Evolutionary conservation across 2,797 vertebrate species (phyloP), one percentile per base, ranked within the genome.

Genomic region (Danio aesculapii): DNA sequence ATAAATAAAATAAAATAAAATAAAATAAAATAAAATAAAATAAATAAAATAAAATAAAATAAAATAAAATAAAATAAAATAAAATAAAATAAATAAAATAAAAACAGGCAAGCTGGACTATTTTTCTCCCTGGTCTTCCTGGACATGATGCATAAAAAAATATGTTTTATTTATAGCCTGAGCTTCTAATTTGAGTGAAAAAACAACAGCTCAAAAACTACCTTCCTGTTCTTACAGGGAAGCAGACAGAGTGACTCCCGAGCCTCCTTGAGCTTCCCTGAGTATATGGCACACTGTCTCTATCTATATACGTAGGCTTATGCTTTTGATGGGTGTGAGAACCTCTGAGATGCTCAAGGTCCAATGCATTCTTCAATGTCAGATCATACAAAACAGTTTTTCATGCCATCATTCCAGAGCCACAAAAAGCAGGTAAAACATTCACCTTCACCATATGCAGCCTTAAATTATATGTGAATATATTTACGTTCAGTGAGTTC

Each of bases 241-340:
- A 95, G 93, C 91, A 94, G 94, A 96, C 96, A 88, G 90, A 82
- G 85, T 66, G 95, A 93, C 96, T 96, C 94, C 91, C 67, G 77
- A 59, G 61, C 84, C 59, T 67, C 86, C 86, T 75, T 77, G 79
- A 88, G 89, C 84, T 90, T 92, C 83, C 81, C 84, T 86, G 44
- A 49, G 63, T 69, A 81, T 83, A 73, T 73, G 81, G 75, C 49
- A 58, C 87, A 88, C 86, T 88, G 88, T 91, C 89, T 71, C 75
- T 30, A 13, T 81, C 70, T 87, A 64, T 86, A 86, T 91, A 87
- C 90, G 74, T 78, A 85, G 9, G 11, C 71, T 49, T 62, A 39
- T 72, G 86, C 81, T 81, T 81, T 84, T 83, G 72, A 76, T 76
- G 85, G 57, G 83, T 90, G 86, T 92, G 90, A 90, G 87, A 90